Conservation (phyloP, 2,888 invertebrate species). For the Nymphalis c-album region DNA sequence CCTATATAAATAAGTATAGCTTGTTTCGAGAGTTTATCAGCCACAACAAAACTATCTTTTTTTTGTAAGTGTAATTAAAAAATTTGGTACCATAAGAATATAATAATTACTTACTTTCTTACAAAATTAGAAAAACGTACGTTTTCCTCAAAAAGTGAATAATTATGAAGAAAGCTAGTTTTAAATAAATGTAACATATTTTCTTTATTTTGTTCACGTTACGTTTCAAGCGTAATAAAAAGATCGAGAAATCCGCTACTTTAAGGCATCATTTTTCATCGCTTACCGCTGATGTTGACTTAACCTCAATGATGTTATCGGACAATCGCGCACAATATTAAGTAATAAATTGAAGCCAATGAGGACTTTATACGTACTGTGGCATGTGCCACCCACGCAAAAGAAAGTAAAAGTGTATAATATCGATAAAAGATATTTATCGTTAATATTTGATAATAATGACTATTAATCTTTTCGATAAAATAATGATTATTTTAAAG, state of each 20-base stretch:
- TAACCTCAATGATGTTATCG: constrained; percentile 52
- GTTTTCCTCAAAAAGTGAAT: no score
- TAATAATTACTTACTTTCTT: no score
- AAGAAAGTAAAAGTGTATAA: constrained; percentile 9
- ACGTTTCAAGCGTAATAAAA: constrained; percentile 47
- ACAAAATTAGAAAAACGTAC: no score
- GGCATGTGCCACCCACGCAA: constrained; percentile 17
- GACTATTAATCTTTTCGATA: no score
- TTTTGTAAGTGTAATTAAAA: no score
- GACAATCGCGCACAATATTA: constrained; percentile 46
- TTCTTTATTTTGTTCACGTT: constrained; percentile 8
- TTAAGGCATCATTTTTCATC: constrained; percentile 69
- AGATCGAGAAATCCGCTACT: constrained; percentile 67
- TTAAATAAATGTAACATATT: constrained; percentile 1
- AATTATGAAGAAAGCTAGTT: no score
- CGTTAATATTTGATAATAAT: neutral
- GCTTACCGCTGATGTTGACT: constrained; percentile 68
- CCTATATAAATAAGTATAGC: no score
- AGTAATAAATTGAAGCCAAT: constrained; percentile 28
- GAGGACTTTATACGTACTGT: constrained; percentile 16
- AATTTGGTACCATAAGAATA: no score
- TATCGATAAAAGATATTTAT: constrained; percentile 5
- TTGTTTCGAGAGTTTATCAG: no score
- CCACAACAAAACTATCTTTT: no score
- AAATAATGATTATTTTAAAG: no score